A percentile compares a stretch with the other conserved stretches of the same genome.
Evolutionary conservation across 2,888 invertebrate genomes (phyloP).

Genomic region (Heliconius charithonia): DNA sequence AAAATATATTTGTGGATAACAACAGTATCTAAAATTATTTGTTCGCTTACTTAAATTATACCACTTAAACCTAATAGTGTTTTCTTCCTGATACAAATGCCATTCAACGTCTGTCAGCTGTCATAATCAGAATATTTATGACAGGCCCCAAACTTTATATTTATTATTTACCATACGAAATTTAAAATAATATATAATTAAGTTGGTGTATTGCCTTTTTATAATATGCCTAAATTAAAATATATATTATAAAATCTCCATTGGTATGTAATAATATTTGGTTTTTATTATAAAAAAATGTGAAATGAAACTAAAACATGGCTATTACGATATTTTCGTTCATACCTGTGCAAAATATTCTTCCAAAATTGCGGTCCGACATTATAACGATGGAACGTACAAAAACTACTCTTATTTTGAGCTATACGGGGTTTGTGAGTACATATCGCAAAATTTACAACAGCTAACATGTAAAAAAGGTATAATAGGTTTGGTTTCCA

Average conservation of each 20-base stretch:
- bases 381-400: slow-evolving; percentile 63
- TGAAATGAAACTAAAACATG: slow-evolving; percentile 61
- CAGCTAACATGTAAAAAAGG: slow-evolving; percentile 68
- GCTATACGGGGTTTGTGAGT: slow-evolving; percentile 75
- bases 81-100: neutral
- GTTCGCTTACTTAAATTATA: neutral
- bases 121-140: neutral
- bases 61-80: neutral
- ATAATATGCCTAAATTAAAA: slow-evolving; percentile 10
- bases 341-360: slow-evolving; percentile 69
- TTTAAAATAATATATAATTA: slow-evolving; percentile 7
- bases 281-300: slow-evolving; percentile 6
- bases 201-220: neutral
- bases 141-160: neutral
- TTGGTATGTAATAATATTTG: slow-evolving; percentile 9
- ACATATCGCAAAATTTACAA: slow-evolving; percentile 72
- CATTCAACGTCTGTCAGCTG: neutral
- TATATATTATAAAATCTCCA: neutral
- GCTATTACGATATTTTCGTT: slow-evolving; percentile 76
- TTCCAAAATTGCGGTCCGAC: slow-evolving; percentile 66
- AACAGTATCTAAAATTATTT: neutral
- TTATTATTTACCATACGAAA: slow-evolving; percentile 10
- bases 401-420: slow-evolving; percentile 74
- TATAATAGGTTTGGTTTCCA: slow-evolving; percentile 76
- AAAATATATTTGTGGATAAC: neutral